Conservation (phyloP, 2,888 invertebrate species). For the Eupithecia dodoneata region DNA sequence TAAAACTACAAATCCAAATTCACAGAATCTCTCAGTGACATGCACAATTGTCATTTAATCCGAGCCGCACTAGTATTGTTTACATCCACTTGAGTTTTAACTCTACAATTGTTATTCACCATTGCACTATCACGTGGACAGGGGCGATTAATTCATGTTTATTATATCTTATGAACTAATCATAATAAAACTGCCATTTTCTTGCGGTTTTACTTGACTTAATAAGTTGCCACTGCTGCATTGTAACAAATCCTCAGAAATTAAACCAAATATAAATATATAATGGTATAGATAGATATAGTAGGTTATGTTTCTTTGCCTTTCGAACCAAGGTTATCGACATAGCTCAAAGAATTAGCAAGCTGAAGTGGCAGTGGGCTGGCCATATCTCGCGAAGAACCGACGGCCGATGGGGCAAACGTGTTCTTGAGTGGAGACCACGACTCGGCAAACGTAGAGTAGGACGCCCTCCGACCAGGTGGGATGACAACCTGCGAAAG, state of each 20-base stretch:
- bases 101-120: constrained; percentile 70
- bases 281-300: too few relatives aligned
- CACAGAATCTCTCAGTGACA: constrained; percentile 9
- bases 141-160: constrained; percentile 77
- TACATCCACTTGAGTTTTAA: constrained; percentile 69
- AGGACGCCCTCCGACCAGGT: too few relatives aligned
- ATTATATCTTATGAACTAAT: constrained; percentile 52
- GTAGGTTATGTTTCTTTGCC: too few relatives aligned
- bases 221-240: not conserved
- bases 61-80: constrained; percentile 44
- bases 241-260: not conserved
- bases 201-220: not conserved
- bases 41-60: constrained; percentile 62
- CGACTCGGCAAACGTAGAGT: too few relatives aligned
- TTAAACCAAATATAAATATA: not conserved
- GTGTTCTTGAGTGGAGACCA: too few relatives aligned
- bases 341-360: too few relatives aligned
- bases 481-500: too few relatives aligned
- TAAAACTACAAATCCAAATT: not conserved
- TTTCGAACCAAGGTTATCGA: too few relatives aligned
- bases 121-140: constrained; percentile 65
- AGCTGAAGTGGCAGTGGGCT: too few relatives aligned
- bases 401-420: too few relatives aligned
- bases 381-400: too few relatives aligned
- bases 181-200: not conserved